phyloP scores from a whole-genome alignment of 2,113 vertebrate species.

The Eublepharis macularius region DNA sequence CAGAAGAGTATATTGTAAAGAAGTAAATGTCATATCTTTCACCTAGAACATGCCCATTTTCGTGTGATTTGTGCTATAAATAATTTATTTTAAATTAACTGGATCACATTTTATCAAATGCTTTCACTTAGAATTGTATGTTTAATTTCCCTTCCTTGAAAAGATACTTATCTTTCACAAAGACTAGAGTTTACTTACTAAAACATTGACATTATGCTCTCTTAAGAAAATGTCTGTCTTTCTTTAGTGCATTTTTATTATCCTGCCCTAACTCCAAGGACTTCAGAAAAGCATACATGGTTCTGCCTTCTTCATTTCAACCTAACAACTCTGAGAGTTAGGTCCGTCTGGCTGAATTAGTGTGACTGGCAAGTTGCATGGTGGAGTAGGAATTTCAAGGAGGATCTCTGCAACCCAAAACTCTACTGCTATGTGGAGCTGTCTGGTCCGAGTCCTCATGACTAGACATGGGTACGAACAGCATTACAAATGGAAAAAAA shows the following conservation, averaged over 20 bases:
- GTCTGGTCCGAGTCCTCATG: too few relatives aligned
- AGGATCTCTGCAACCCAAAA: too few relatives aligned
- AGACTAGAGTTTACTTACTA: background rate
- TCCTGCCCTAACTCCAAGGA: too few relatives aligned
- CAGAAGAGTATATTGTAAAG: background rate
- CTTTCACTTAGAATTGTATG: background rate
- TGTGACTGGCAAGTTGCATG: too few relatives aligned
- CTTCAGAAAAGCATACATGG: too few relatives aligned
- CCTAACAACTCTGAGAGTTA: too few relatives aligned
- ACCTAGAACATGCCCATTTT: background rate
- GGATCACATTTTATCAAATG: background rate
- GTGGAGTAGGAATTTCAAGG: too few relatives aligned
- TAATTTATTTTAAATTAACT: background rate
- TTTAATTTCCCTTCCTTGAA: background rate
- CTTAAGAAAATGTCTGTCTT: background rate
- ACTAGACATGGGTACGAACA: too few relatives aligned
- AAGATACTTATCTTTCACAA: background rate
- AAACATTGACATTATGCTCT: background rate
- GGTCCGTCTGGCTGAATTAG: too few relatives aligned
- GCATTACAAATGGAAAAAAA: too few relatives aligned
- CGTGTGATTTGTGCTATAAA: background rate
- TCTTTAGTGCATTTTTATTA: too few relatives aligned
- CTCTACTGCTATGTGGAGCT: background rate
- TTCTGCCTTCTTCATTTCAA: too few relatives aligned
- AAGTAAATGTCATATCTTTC: background rate